Evolutionary conservation across 2,888 invertebrate genomes (phyloP).

Genomic region (Apotomis turbidana): DNA sequence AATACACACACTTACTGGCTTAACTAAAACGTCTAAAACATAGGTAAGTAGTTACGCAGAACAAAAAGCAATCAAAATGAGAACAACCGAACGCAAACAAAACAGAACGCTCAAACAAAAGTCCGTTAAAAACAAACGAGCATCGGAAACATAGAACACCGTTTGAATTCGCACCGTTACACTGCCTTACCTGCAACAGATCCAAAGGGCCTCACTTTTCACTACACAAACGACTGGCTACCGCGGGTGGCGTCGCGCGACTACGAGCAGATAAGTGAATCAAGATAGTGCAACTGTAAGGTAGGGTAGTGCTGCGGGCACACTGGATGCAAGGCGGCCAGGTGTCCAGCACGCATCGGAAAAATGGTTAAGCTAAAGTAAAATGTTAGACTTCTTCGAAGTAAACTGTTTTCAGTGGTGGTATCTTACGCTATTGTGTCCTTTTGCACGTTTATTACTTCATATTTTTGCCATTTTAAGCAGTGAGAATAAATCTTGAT

Average conservation of each 20-base stretch:
- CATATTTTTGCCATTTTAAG: too few species aligned
- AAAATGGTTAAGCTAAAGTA: too few species aligned
- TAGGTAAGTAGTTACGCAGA: background rate
- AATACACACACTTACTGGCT: too few species aligned
- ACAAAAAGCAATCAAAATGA: background rate
- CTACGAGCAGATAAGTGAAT: constrained; percentile 75
- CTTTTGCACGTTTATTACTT: too few species aligned
- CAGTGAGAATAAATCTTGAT: too few species aligned
- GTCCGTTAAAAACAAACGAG: constrained; percentile 27
- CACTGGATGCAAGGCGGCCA: constrained; percentile 43
- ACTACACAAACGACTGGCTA: constrained; percentile 59
- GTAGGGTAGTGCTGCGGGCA: constrained; percentile 55
- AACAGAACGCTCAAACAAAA: constrained; percentile 18
- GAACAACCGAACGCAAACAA: constrained; percentile 3
- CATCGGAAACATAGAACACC: constrained; percentile 20
- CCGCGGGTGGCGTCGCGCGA: constrained; percentile 62
- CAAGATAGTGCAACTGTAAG: constrained; percentile 73
- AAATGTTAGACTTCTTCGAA: too few species aligned
- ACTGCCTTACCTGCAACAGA: constrained; percentile 33
- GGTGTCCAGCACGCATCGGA: background rate
- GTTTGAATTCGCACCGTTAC: constrained; percentile 31
- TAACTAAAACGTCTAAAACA: too few species aligned
- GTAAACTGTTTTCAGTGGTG: too few species aligned
- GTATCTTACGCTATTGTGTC: too few species aligned
- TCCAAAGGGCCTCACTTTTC: constrained; percentile 35